These are phyloP conservation scores for Dolichallabes microphthalmus DNA, from an alignment of 2,113 vertebrate species.

Conservation along the genomic window DNA sequence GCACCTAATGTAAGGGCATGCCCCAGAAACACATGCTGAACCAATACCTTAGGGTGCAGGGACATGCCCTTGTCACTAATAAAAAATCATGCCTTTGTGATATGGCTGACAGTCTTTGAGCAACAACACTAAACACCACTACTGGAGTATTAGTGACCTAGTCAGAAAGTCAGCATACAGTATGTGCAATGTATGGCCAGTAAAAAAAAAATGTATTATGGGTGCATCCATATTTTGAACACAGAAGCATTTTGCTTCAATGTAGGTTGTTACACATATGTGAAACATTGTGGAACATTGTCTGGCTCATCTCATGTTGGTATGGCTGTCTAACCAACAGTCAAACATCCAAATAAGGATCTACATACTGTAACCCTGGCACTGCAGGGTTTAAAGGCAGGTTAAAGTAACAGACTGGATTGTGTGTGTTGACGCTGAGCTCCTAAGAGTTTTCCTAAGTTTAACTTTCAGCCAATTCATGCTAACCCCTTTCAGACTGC, in stretches of 20 bases:
- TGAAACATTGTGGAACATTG: background rate
- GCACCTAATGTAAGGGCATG: background rate
- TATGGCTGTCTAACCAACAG: background rate
- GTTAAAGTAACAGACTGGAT: background rate
- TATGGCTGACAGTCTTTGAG: background rate
- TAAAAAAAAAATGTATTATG: background rate
- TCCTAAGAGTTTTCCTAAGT: background rate
- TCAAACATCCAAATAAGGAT: background rate
- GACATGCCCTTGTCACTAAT: background rate
- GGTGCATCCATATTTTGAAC: background rate
- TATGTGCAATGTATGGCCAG: background rate
- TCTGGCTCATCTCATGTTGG: background rate
- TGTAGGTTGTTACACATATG: background rate
- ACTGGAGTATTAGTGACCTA: background rate
- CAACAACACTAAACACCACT: background rate
- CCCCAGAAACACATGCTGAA: background rate
- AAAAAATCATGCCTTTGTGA: background rate
- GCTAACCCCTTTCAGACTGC: background rate
- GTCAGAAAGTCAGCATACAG: background rate
- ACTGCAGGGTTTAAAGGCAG: background rate
- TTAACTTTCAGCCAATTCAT: background rate
- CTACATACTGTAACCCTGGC: background rate
- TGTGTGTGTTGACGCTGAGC: background rate
- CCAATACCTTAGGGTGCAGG: background rate
- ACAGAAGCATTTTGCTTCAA: background rate